Percentiles rank a stretch among this genome's conserved stretches.
Evolutionary conservation across 1,140 invertebrate genomes (phyloP).

Genomic region (Drosophila teissieri): DNA sequence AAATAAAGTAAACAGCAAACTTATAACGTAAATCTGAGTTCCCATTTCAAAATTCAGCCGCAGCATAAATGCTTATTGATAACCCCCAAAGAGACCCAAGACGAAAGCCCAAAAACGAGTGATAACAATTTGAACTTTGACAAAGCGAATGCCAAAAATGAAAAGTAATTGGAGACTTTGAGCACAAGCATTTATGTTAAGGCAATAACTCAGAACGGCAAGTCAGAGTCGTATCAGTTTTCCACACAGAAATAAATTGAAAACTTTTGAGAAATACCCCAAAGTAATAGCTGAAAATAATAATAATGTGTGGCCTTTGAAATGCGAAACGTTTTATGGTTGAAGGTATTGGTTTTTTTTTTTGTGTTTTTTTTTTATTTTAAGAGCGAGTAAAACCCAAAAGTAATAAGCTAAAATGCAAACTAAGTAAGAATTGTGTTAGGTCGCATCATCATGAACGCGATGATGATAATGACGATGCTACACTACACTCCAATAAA

Average conservation of each 20-base stretch:
- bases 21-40: constrained; percentile 5
- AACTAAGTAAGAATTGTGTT: constrained; percentile 70
- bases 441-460: constrained; percentile 41
- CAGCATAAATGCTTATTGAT: constrained; percentile 34
- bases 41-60: constrained; percentile 4
- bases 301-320: constrained; percentile 66
- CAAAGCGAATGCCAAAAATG: constrained; percentile 25
- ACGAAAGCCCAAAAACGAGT: constrained; percentile 14
- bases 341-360: constrained; percentile 12
- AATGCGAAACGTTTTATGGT: constrained; percentile 62
- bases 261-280: constrained; percentile 49
- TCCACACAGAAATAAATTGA: constrained; percentile 54
- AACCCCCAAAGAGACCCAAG: constrained; percentile 29
- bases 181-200: constrained; percentile 25
- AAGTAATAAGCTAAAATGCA: constrained; percentile 66
- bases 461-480: constrained; percentile 46
- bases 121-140: constrained; percentile 46
- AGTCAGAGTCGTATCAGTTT: constrained; percentile 50
- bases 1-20: background rate
- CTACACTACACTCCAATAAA: constrained; percentile 73
- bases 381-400: constrained; percentile 44
- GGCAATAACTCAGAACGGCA: constrained; percentile 38
- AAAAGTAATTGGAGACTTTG: constrained; percentile 24
- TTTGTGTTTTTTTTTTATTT: constrained; percentile 3
- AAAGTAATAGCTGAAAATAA: constrained; percentile 49